Evolutionary conservation across 2,888 invertebrate genomes (phyloP), one percentile per base, ranked within the genome.

Genomic region (Scaptomyza polygonia): DNA sequence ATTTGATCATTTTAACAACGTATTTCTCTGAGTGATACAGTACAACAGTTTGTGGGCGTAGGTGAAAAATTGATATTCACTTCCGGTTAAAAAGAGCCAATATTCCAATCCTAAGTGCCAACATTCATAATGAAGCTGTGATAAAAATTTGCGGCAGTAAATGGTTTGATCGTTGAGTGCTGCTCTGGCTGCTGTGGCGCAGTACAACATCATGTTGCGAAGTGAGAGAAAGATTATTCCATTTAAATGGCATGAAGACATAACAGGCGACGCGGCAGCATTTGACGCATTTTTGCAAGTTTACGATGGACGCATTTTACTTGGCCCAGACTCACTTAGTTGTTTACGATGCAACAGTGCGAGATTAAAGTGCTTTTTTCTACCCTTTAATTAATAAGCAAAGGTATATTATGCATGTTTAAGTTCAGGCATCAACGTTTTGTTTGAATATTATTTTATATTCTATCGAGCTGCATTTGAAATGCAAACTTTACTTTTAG

Each of bases 201-300:
- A 67, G 57, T 58, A 63, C 53, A 16, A 36, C 62, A 55, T 57
- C 56, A 18, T 63, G 21, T 42, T 48, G 47, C 73, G 61, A 65
- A 55, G 52, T 40, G 49, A 61, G 12, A 14, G 9, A 39, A 21
- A 73, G 76, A 75, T 73, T 52, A 71, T 66, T 55, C 55, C 58
- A 52, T 44, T 58, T 73, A 70, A 75, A 73, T 73, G 73, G 76
- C 66, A 53, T 44, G 27, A 42, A 56, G 14, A 52, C 62, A 42
- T 43, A 21, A 42, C 51, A 32, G 42, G 48, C 51, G 48, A 14
- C 42, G 30, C 52, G 32, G 51, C 73, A 72, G 73, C 73, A 67
- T 62, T 73, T 72, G 72, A 73, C 71, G 76, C 73, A 75, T 57
- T 73, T 70, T 73, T 73, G 64, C 76, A 75, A 52, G 64, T 73